Evolutionary conservation across 2,888 invertebrate genomes (phyloP).

Genomic region (Limulus polyphemus): DNA sequence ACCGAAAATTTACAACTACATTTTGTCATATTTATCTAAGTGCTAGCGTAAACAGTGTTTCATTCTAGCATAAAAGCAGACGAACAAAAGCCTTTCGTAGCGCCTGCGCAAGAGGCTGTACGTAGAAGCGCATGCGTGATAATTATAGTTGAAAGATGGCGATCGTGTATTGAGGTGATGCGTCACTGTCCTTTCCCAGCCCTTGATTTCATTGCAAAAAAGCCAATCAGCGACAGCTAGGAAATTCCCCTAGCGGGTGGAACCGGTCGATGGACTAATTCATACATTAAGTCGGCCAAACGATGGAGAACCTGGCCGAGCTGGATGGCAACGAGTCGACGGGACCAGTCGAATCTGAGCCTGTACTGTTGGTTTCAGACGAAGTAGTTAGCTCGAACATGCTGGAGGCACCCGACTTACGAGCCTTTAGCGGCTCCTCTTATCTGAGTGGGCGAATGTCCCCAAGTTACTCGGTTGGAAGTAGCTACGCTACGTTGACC

Average conservation of each 20-base stretch:
- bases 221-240: constrained; percentile 17
- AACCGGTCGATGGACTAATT: constrained; percentile 23
- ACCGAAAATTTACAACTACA: too few relatives aligned
- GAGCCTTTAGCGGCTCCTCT: constrained; percentile 65
- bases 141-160: background rate
- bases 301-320: constrained; percentile 40
- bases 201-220: constrained; percentile 3
- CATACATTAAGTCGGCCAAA: constrained; percentile 30
- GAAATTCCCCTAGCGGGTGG: constrained; percentile 9
- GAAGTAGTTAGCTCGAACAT: constrained; percentile 36
- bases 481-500: constrained; percentile 78
- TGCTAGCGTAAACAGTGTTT: background rate
- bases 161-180: background rate
- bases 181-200: constrained; percentile 3
- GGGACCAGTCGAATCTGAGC: constrained; percentile 13
- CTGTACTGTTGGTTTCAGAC: constrained; percentile 23
- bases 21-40: background rate
- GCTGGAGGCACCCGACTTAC: constrained; percentile 59
- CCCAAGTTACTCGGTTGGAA: constrained; percentile 37
- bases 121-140: background rate
- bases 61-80: background rate
- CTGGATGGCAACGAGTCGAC: constrained; percentile 31
- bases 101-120: background rate
- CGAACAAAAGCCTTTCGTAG: background rate
- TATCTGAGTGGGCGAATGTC: constrained; percentile 88